Evolutionary conservation across 2,888 invertebrate genomes (phyloP), one percentile per base, ranked within the genome.

Genomic region (Ennomos erosarius): DNA sequence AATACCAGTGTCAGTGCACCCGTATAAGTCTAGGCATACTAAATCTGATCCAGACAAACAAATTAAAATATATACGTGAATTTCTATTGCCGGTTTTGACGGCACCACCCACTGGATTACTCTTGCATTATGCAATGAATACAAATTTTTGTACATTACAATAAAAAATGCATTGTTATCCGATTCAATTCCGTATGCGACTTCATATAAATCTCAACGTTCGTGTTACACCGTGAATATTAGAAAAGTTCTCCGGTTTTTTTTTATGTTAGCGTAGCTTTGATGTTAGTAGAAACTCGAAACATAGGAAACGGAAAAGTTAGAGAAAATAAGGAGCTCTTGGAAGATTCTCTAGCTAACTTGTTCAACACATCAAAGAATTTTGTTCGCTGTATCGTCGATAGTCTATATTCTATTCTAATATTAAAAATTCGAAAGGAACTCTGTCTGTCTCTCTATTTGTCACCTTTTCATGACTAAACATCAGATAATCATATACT

Each of bases 31-130:
- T 60, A 55, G 59, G 51, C 55, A 55, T 59, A 49, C 51, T 55
- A 55, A 59, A 55, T 54, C 38, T 47, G 36, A 46, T 34, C 55
- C 37, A 55, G 55, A 33, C 39, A 13, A 42, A 54, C 39, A 59
- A 48, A 70, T 67, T 69, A 76, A 78, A 81, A 79, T 70, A 70
- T 74, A 81, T 78, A 82, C 78, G 83, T 85, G 81, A 79, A 77
- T 84, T 89, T 87, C 85, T 82, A 82, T 77, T 60, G 59, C 12
- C 12, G 9, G 1, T 48, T 55, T 52, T 55, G 55, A 52, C 35
- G 77, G 81, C 74, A 74, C 87, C 90, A 85, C 90, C 90, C 90
- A 90, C 85, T 75, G 78, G 78, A 88, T 90, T 88, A 90, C 76
- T 73, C 73, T 70, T 84, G 85, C 82, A 84, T 75, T 78, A 80